Conservation (phyloP, 2,797 vertebrate species). For the Pseudomugil gertrudae region DNA sequence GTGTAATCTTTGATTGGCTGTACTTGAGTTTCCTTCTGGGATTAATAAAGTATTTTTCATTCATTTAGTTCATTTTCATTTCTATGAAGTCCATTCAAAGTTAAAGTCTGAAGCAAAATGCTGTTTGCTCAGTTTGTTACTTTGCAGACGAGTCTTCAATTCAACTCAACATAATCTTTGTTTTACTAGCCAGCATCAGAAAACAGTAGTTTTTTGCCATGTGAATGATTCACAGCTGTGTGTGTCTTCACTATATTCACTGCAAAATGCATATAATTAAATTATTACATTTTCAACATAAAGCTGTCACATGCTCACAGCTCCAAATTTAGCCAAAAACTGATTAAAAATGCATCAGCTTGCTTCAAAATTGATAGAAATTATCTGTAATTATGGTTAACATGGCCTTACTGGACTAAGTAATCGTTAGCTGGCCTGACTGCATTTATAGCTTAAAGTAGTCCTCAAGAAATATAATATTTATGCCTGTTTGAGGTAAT, state of each 20-base stretch:
- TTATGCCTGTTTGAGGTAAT: not conserved
- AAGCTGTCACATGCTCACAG: not conserved
- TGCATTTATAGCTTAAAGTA: constrained; percentile 6
- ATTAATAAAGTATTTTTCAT: no score
- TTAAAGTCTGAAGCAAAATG: constrained; percentile 7
- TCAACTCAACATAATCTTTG: not conserved
- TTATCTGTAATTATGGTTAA: constrained; percentile 8
- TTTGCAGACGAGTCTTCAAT: not conserved
- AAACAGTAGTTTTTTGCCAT: not conserved
- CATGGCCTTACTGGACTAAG: not conserved
- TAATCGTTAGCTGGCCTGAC: not conserved
- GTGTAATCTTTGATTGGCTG: no score
- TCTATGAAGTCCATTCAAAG: not conserved
- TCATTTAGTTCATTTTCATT: no score
- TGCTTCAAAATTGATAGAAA: not conserved
- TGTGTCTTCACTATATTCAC: not conserved
- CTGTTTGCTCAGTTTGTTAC: constrained; percentile 6
- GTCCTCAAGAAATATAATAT: not conserved
- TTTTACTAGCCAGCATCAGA: not conserved
- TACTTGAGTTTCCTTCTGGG: no score
- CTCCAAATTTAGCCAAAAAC: not conserved
- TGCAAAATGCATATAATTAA: not conserved
- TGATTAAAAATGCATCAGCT: not conserved
- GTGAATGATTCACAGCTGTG: not conserved
- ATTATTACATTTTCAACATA: not conserved